phyloP scores from a whole-genome alignment of 2,888 invertebrate genomes.

The Drosophila paranaensis region DNA sequence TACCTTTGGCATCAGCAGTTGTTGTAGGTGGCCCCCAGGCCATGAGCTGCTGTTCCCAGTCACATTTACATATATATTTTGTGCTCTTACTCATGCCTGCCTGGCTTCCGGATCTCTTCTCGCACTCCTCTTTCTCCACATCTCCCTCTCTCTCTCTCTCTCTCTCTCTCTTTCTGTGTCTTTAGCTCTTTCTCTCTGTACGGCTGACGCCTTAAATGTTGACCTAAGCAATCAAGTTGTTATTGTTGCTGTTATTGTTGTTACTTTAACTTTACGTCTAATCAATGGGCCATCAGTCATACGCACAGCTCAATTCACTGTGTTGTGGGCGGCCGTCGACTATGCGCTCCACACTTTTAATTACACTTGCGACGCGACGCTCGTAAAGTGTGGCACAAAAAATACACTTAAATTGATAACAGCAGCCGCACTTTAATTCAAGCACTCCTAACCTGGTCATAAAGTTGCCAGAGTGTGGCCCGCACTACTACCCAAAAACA shows the following conservation, averaged over 20 bases:
- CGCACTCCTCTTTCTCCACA: not conserved
- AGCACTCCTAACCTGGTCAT: constrained; percentile 27
- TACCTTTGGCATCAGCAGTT: constrained; percentile 46
- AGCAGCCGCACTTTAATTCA: constrained; percentile 14
- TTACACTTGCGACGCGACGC: constrained; percentile 29
- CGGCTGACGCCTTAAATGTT: constrained; percentile 55
- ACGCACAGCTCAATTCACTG: constrained; percentile 13
- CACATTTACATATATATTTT: constrained; percentile 31
- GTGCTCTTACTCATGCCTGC: constrained; percentile 38
- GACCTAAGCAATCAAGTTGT: constrained; percentile 30
- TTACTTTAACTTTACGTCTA: constrained; percentile 4
- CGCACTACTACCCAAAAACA: not conserved
- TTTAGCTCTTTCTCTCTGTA: constrained; percentile 12
- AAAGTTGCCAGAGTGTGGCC: constrained; percentile 11
- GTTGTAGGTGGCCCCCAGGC: constrained; percentile 58
- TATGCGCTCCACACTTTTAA: constrained; percentile 39
- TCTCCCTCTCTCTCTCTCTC: not conserved
- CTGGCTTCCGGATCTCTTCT: constrained; percentile 48
- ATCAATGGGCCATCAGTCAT: constrained; percentile 40
- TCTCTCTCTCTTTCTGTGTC: not conserved
- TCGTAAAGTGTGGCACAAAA: constrained; percentile 29
- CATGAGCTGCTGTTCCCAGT: constrained; percentile 50
- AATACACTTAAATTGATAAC: constrained; percentile 37
- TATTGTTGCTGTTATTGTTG: constrained; percentile 10
- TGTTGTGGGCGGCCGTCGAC: constrained; percentile 10